A percentile compares a stretch with the other conserved stretches of the same genome.
phyloP scores from a whole-genome alignment of 1,140 invertebrate species.

The Lasioglossum albipes region DNA sequence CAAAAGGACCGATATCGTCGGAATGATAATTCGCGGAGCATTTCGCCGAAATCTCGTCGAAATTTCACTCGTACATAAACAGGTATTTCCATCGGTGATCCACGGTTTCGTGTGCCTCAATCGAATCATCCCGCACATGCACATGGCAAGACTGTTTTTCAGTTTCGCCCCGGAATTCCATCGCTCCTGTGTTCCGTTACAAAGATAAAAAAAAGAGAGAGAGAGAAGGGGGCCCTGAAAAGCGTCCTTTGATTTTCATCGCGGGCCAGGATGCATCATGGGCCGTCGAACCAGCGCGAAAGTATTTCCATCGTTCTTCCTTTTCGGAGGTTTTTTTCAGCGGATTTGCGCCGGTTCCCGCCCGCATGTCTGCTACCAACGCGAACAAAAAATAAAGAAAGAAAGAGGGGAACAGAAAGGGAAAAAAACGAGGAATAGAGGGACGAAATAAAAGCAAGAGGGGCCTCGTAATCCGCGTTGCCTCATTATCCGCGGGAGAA shows the following conservation, averaged over 20 bases:
- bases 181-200: background rate
- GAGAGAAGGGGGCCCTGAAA: background rate
- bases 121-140: background rate
- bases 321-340: background rate
- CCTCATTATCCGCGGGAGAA: slow-evolving; percentile 30
- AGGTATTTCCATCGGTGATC: background rate
- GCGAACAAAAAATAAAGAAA: background rate
- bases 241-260: slow-evolving; percentile 30
- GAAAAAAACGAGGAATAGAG: background rate
- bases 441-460: background rate
- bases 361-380: slow-evolving; percentile 2
- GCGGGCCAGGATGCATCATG: background rate
- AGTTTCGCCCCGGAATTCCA: background rate
- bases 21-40: no score
- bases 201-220: no score
- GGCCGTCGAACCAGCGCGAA: slow-evolving; percentile 9
- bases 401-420: background rate
- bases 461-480: slow-evolving; percentile 12
- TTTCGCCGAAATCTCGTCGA: no score
- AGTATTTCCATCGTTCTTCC: slow-evolving; percentile 21
- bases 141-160: background rate
- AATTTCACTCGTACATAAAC: no score
- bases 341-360: background rate
- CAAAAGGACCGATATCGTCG: no score
- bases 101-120: background rate